phyloP scores from a whole-genome alignment of 2,113 vertebrate genomes.

The Catharus fuscescens region DNA sequence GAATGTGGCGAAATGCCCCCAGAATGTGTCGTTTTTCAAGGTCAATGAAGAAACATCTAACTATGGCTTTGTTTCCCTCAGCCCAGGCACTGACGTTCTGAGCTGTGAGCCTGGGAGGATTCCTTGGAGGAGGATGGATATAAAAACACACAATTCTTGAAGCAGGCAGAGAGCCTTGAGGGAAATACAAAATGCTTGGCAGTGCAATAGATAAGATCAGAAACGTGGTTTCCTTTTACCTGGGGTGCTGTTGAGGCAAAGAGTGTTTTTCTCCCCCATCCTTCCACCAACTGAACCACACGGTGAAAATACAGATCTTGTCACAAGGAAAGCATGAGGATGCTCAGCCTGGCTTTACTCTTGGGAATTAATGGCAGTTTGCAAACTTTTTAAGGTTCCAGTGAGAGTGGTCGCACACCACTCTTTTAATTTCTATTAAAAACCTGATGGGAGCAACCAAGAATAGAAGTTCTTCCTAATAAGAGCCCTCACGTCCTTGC shows the following conservation, averaged over 20 bases:
- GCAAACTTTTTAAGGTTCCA: neutral
- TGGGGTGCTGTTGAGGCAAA: neutral
- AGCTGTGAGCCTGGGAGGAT: neutral
- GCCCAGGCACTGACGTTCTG: neutral
- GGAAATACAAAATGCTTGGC: neutral
- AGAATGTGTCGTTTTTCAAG: neutral
- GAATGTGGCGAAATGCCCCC: neutral
- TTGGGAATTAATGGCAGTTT: neutral
- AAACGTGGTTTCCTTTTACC: neutral
- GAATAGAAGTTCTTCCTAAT: neutral
- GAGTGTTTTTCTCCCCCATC: neutral
- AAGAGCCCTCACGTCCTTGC: neutral
- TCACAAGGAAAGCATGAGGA: neutral
- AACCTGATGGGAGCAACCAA: neutral
- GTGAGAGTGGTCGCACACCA: neutral
- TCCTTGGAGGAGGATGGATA: slow-evolving; percentile 26
- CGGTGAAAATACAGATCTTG: neutral
- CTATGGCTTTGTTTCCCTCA: neutral
- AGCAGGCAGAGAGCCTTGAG: slow-evolving; percentile 1
- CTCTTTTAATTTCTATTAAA: neutral
- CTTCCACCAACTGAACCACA: neutral
- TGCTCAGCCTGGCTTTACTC: neutral
- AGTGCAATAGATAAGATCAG: slow-evolving; percentile 10
- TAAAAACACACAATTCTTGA: neutral
- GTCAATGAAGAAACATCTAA: neutral